Conservation (phyloP, 2,113 vertebrate genomes). For the Tragelaphus imberbis region DNA sequence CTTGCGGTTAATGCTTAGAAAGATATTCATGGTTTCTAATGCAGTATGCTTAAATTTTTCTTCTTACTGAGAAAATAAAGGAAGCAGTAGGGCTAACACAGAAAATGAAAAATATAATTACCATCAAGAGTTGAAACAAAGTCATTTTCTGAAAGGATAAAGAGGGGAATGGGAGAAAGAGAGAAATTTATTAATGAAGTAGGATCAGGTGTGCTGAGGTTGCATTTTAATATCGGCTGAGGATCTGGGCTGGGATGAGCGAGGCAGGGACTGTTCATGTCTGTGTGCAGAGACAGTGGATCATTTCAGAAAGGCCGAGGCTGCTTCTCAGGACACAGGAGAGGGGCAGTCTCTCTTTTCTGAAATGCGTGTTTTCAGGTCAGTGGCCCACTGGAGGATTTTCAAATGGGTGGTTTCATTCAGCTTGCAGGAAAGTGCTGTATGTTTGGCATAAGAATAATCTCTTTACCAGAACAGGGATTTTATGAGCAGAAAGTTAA, state of each 20-base stretch:
- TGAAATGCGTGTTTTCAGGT: neutral
- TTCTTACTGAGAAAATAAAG: conserved; percentile 31
- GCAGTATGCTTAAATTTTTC: neutral
- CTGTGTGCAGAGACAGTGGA: neutral
- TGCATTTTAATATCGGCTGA: neutral
- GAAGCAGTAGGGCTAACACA: neutral
- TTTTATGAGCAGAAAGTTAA: conserved; percentile 2
- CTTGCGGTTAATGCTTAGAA: neutral
- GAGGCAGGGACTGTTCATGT: neutral
- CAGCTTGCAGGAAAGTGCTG: neutral
- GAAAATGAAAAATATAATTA: conserved; percentile 27
- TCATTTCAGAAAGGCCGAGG: neutral
- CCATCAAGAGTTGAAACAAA: conserved; percentile 42
- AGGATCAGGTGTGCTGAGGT: conserved; percentile 38
- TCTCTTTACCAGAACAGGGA: neutral
- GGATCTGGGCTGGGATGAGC: conserved; percentile 16
- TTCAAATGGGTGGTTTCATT: neutral
- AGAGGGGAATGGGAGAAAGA: neutral
- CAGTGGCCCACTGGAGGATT: neutral
- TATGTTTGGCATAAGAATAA: neutral
- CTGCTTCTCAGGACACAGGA: neutral
- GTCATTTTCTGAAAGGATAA: conserved; percentile 46
- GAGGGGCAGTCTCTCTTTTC: neutral
- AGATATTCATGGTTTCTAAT: neutral
- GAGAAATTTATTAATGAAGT: neutral